These are phyloP conservation scores for Chrysochloris asiatica DNA, from an alignment of 2,113 vertebrate species.

Conservation along the genomic window DNA sequence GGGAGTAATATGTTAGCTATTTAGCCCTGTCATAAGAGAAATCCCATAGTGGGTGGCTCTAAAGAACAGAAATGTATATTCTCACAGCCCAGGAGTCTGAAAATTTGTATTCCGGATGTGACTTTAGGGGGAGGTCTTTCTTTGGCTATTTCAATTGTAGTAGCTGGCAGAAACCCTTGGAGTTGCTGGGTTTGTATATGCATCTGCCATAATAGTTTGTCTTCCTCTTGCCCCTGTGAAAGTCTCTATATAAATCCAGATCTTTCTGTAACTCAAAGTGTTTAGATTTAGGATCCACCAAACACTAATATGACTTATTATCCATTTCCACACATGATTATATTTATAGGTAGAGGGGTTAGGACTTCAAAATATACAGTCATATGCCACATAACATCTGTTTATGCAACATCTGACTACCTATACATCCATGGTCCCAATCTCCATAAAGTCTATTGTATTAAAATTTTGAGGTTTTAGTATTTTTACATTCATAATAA, in stretches of 20 bases:
- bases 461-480: too few relatives aligned
- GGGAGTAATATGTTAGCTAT: neutral
- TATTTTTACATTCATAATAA: too few relatives aligned
- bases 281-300: neutral
- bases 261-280: neutral
- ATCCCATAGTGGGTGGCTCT: neutral
- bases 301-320: neutral
- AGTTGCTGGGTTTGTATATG: neutral
- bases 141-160: neutral
- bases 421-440: too few relatives aligned
- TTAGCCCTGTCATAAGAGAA: neutral
- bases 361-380: neutral
- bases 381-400: too few relatives aligned
- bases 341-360: neutral
- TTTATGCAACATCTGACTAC: too few relatives aligned
- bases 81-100: neutral
- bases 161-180: neutral
- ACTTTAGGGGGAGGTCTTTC: neutral
- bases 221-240: neutral
- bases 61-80: neutral
- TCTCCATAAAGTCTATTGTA: too few relatives aligned
- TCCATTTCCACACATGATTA: neutral
- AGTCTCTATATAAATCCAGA: neutral
- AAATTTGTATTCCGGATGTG: neutral
- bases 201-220: neutral